Percentiles rank a stretch among this genome's conserved stretches.
Conservation (phyloP, 2,113 vertebrate genomes). For the Lathamus discolor region DNA sequence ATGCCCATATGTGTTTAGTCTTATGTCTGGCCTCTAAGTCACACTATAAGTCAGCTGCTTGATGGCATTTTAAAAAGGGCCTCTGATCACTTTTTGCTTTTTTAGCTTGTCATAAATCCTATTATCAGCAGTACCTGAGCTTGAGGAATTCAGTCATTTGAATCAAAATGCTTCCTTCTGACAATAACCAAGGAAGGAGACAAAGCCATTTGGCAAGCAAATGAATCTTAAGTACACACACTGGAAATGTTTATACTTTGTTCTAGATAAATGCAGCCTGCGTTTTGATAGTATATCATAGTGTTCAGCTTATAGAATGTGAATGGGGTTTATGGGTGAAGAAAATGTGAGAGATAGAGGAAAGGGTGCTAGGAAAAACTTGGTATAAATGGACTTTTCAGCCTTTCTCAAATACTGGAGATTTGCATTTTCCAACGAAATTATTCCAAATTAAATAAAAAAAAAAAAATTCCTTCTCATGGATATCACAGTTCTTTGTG, state of each 20-base stretch:
- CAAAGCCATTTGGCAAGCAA: constrained; percentile 53
- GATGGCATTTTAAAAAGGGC: constrained; percentile 7
- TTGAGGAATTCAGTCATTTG: constrained; percentile 34
- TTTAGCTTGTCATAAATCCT: constrained; percentile 46
- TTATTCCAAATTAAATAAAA: background rate
- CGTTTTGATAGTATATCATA: constrained; percentile 30
- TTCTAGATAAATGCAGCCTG: constrained; percentile 45
- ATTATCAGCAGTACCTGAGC: constrained; percentile 42
- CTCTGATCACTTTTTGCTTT: constrained; percentile 39
- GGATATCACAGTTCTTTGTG: background rate
- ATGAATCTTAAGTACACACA: constrained; percentile 53
- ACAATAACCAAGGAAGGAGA: constrained; percentile 46
- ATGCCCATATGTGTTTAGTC: background rate
- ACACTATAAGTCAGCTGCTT: background rate
- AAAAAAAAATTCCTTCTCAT: background rate
- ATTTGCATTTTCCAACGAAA: background rate
- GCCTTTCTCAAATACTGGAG: background rate
- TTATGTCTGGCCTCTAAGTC: background rate
- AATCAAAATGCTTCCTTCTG: constrained; percentile 38
- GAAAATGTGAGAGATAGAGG: background rate
- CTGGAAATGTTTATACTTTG: constrained; percentile 54
- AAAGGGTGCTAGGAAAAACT: background rate
- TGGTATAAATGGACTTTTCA: background rate
- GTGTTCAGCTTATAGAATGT: constrained; percentile 13
- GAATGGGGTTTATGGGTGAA: background rate